Conservation (phyloP, 1,140 invertebrate species). For the Drosophila carrolli region DNA sequence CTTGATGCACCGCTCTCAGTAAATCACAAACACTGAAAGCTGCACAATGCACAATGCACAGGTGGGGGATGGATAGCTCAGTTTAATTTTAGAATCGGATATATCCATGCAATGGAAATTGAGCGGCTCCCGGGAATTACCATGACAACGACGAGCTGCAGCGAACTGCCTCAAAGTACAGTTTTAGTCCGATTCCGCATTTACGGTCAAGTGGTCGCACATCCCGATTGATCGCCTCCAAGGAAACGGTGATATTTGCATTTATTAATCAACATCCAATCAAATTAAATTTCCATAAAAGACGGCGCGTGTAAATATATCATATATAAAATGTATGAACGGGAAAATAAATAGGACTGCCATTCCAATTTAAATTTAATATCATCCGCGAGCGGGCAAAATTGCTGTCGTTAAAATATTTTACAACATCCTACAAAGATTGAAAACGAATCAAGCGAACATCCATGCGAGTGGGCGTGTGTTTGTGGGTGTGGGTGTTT, state of each 20-base stretch:
- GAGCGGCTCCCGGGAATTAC: conserved; percentile 15
- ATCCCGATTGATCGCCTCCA: neutral
- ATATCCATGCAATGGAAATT: conserved; percentile 12
- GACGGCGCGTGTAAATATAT: neutral
- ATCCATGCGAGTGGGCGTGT: conserved; percentile 19
- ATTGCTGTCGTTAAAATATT: conserved; percentile 51
- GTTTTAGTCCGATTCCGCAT: conserved; percentile 4
- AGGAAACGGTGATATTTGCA: neutral
- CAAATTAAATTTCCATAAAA: conserved; percentile 38
- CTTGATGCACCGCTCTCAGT: neutral
- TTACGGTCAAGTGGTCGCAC: conserved; percentile 9
- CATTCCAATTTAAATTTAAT: conserved; percentile 44
- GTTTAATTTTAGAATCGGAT: conserved; percentile 38
- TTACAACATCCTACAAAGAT: conserved; percentile 58
- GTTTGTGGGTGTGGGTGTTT: conserved; percentile 17
- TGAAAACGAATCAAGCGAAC: conserved; percentile 49
- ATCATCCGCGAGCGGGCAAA: conserved; percentile 31
- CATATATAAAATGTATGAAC: conserved; percentile 24
- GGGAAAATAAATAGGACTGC: conserved; percentile 40
- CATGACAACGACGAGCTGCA: conserved; percentile 30
- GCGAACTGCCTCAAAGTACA: conserved; percentile 1
- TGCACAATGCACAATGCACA: conserved; percentile 8
- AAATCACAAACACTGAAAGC: neutral
- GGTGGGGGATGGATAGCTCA: conserved; percentile 12
- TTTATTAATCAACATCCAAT: conserved; percentile 34